phyloP scores from a whole-genome alignment of 2,113 vertebrate species.

The Eulemur macaco region DNA sequence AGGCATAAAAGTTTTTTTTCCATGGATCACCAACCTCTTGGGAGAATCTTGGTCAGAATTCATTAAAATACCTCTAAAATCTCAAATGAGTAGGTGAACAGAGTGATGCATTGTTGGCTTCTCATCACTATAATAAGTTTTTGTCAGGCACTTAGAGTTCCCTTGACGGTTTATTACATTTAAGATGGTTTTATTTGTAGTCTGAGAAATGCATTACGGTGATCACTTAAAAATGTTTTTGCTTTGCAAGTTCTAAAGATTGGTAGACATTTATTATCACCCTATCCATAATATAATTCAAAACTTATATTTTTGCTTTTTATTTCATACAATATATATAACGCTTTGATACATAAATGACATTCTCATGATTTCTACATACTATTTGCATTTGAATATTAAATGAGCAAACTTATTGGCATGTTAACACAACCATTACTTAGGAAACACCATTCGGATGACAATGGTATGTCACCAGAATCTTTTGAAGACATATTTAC shows the following conservation, averaged over 20 bases:
- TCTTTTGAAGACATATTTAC: not conserved
- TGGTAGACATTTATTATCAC: not conserved
- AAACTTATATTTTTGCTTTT: not conserved
- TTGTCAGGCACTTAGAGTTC: conserved; percentile 5
- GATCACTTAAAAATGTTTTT: not conserved
- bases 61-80: not conserved
- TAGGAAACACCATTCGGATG: not conserved
- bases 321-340: not conserved
- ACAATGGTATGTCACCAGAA: not conserved
- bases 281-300: not conserved
- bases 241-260: not conserved
- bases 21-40: not conserved
- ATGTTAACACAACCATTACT: not conserved
- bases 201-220: not conserved
- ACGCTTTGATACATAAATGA: not conserved
- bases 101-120: not conserved
- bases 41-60: not conserved
- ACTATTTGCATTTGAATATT: not conserved
- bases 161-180: not conserved
- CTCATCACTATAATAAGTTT: not conserved
- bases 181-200: conserved; percentile 14
- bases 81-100: conserved; percentile 41
- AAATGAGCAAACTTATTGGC: not conserved
- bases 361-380: not conserved
- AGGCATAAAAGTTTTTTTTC: not conserved